Base-by-base conservation (phyloP, 1,140 invertebrate species). In the Aphaenogaster floridana region DNA sequence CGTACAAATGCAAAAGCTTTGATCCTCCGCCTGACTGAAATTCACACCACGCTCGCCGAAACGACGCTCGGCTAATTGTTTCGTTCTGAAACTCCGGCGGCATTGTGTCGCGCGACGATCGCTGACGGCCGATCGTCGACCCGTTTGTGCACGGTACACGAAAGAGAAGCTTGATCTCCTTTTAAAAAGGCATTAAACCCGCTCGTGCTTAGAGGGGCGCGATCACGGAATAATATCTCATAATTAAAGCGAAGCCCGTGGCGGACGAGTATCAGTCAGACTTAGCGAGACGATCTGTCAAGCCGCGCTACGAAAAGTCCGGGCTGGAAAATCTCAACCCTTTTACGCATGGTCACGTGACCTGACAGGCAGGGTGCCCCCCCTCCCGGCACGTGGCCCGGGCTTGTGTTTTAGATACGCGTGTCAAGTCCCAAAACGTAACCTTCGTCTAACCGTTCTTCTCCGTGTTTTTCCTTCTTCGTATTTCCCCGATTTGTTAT, bases 371-470 rank as follows among this genome's bases (percentile, higher is more conserved):
- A 91, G 92, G 90, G 89, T 92, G 93, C 89, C 85, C 87, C 28
- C 85, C 87, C 21, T 21, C 21, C 69, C 92, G 94, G 87, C 95
- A 95, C 95, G 95, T 95, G 94, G 95, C 94, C 92, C 92, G 87
- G 86, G 83, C 80, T 91, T 91, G 92, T 93, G 93, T 94, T 95
- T 95, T 94, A 94, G 93, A 94, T 95, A 94, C 94, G 94, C 94
- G 94, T 95, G 94, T 95, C 95, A 95, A 95, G 94, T 94, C 94
- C 94, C 93, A 89, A 92, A 94, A 93, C 93, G 94, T 91, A 93
- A 90, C 86, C 89, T 83, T 90, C 90, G 72, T 88, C 83, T 72
- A 52, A 84, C 68, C 36, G 72, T 42, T 76, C 34, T 59, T 76
- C 45, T 59, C 45, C 34, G 54, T 80, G 77, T 88, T 89, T 89